Evolutionary conservation across 2,113 vertebrate genomes (phyloP).

Genomic region (Cisticola juncidis): DNA sequence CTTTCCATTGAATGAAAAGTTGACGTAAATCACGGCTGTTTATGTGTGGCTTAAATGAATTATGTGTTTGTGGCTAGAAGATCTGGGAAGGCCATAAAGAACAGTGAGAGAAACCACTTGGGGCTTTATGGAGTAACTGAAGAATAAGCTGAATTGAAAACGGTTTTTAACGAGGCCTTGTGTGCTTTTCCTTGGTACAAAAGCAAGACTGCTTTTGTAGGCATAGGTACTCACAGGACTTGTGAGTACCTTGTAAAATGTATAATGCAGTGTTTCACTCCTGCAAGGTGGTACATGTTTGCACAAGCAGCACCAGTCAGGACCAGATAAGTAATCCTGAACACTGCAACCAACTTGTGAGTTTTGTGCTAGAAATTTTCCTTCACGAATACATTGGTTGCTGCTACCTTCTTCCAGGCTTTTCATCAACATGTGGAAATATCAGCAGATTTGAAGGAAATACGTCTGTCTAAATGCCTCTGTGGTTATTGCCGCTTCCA

Average conservation of each 20-base stretch:
- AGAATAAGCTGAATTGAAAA: neutral
- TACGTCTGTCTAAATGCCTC: neutral
- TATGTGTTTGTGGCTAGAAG: conserved; percentile 26
- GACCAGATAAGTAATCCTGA: neutral
- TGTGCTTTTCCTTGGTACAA: neutral
- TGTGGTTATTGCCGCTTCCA: neutral
- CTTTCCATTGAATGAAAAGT: conserved; percentile 32
- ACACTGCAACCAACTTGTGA: neutral
- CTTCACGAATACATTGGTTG: neutral
- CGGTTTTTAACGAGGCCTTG: neutral
- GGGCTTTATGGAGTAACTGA: neutral
- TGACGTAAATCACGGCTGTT: conserved; percentile 30
- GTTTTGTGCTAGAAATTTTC: neutral
- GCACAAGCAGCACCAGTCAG: neutral
- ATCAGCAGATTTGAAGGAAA: neutral
- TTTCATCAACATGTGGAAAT: neutral
- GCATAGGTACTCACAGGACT: neutral
- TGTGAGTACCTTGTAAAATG: too few relatives aligned
- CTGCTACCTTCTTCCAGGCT: neutral
- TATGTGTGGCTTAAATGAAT: conserved; percentile 35
- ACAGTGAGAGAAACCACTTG: conserved; percentile 14
- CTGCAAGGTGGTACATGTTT: accelerated
- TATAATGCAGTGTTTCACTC: neutral
- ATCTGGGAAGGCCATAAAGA: conserved; percentile 3
- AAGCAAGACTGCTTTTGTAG: neutral